Base-by-base conservation (phyloP, 2,888 invertebrate species). In the Thecocarcelia acutangulata region DNA sequence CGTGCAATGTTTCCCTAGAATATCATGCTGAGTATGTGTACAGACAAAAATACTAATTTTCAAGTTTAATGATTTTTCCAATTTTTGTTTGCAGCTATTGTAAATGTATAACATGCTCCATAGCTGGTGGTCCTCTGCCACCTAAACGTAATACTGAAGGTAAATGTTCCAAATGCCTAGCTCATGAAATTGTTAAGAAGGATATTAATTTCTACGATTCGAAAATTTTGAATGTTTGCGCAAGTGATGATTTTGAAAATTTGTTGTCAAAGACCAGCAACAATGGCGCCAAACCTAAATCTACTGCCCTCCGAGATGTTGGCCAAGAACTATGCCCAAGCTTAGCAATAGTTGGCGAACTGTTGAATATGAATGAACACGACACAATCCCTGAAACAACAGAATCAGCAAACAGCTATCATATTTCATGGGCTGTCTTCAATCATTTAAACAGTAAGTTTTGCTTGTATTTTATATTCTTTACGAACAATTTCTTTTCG, bases 371-470 rank as follows among this genome's bases (percentile, higher is more conserved):
- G 19, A 74, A 58, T 37, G 46, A 46, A 12, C 9, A 42, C 12
- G 74, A 78, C 3, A 40, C 46, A 46, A 75, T 24, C 11, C 21
- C 66, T 12, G 72, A 84, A 54, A 15, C 40, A 6, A 50, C 54
- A n/a, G 50, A 63, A 56, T 68, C 70, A 58, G 83, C 85, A 54
- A 46, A 58, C 33, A 69, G 46, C 9, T 91, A 91, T 84, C 91
- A 91, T 82, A 86, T 91, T 46, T 88, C 90, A 66, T 91, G 91
- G 91, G 90, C 89, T 19, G 90, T 91, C 19, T 91, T 91, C 72
- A 89, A 89, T 66, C 90, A 91, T 85, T 83, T 91, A 64, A 86
- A 86, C 83, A 87, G 88, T 89, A 84, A 80, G 83, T 73, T 37
- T 15, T 28, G 28, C 28, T 28, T 3, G 6, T 4, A 28, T 28